Percentiles rank a stretch among this genome's conserved stretches.
Evolutionary conservation across 2,888 invertebrate genomes (phyloP).

Genomic region (Cantharis rustica): DNA sequence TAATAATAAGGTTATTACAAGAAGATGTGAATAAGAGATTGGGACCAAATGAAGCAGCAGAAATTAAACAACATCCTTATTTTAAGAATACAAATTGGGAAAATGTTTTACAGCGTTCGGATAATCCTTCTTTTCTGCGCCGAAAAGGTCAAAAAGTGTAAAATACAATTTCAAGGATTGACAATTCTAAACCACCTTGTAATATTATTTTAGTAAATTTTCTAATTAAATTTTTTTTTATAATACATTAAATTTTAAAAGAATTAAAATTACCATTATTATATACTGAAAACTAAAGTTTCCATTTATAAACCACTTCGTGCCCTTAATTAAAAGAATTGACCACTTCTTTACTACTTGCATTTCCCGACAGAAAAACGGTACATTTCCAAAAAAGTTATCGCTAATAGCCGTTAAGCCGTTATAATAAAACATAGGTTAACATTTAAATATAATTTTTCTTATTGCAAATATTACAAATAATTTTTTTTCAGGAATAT

Average conservation of each 20-base stretch:
- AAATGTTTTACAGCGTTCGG: not conserved
- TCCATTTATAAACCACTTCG: not conserved
- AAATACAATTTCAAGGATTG: too few species aligned
- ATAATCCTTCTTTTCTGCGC: not conserved
- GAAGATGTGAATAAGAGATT: not conserved
- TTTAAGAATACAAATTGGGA: not conserved
- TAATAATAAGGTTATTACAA: not conserved
- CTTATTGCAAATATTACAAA: not conserved
- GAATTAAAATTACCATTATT: not conserved
- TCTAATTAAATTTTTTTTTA: too few species aligned
- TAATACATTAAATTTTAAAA: not conserved
- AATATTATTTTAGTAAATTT: too few species aligned
- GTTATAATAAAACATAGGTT: not conserved
- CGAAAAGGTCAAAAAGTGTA: not conserved
- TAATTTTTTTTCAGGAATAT: not conserved
- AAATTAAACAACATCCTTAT: not conserved
- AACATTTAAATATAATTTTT: not conserved
- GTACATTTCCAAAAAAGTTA: not conserved
- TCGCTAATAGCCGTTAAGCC: not conserved
- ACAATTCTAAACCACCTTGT: too few species aligned
- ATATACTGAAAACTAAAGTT: not conserved
- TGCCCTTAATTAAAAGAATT: not conserved
- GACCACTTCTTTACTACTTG: not conserved
- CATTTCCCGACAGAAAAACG: not conserved
- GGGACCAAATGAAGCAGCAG: not conserved